These are phyloP conservation scores for Lagodon rhomboides DNA, from an alignment of 2,797 vertebrate species.

Conservation along the genomic window DNA sequence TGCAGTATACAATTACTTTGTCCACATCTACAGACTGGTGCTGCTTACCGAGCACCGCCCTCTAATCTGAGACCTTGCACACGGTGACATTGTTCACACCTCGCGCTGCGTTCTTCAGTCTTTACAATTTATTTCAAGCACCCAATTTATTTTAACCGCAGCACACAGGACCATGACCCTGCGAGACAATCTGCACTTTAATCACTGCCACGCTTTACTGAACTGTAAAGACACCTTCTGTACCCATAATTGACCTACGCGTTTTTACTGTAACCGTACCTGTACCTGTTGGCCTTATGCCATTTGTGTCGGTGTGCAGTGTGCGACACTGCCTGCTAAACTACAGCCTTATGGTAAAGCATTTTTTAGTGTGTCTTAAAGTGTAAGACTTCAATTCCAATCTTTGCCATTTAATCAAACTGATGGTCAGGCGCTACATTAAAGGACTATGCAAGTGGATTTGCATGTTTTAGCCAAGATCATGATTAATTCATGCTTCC, in stretches of 20 bases:
- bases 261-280: neutral
- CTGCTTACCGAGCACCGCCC: neutral
- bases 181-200: constrained; percentile 33
- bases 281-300: neutral
- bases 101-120: constrained; percentile 1
- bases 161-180: constrained; percentile 21
- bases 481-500: neutral
- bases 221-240: constrained; percentile 8
- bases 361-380: neutral
- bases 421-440: neutral
- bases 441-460: neutral
- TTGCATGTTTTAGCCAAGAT: neutral
- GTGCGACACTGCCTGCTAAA: neutral
- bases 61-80: constrained; percentile 28
- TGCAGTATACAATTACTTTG: constrained; percentile 14
- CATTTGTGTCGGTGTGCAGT: neutral
- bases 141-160: constrained; percentile 13
- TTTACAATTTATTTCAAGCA: constrained; percentile 27
- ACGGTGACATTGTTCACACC: constrained; percentile 22
- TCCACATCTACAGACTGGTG: neutral
- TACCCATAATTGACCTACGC: constrained; percentile 10
- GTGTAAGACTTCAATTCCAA: neutral
- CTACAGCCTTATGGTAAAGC: neutral
- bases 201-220: constrained; percentile 31
- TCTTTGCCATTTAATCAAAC: neutral